A percentile compares a stretch with the other conserved stretches of the same genome.
phyloP scores from a whole-genome alignment of 1,140 invertebrate genomes.

The Drosophila pectinifera region DNA sequence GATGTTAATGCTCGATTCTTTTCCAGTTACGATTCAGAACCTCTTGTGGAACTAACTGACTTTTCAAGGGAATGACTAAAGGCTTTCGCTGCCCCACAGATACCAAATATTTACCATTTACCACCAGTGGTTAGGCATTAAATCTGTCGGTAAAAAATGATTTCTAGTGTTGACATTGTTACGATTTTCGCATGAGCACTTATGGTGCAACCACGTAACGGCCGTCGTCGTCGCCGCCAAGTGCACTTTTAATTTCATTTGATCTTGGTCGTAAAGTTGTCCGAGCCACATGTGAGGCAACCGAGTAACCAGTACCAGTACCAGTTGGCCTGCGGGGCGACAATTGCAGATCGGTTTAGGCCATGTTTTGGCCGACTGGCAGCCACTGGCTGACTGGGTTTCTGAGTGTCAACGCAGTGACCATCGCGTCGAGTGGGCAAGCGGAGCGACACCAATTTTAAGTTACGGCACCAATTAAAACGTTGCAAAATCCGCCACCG shows the following conservation, averaged over 20 bases:
- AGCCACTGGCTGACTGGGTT: slow-evolving; percentile 18
- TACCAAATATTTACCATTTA: not conserved
- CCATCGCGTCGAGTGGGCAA: slow-evolving; percentile 40
- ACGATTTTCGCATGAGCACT: slow-evolving; percentile 4
- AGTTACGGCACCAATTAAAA: slow-evolving; percentile 33
- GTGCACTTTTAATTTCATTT: slow-evolving; percentile 72
- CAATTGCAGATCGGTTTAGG: slow-evolving; percentile 39
- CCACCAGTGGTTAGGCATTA: not conserved
- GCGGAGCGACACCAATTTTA: slow-evolving; percentile 32
- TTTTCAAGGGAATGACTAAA: slow-evolving; percentile 7
- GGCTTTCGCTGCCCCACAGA: not conserved
- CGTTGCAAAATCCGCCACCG: slow-evolving; percentile 23
- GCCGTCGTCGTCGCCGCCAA: slow-evolving; percentile 39
- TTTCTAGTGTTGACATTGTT: slow-evolving; percentile 26
- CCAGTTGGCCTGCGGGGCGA: slow-evolving; percentile 38
- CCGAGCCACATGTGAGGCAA: slow-evolving; percentile 28
- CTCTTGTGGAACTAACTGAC: not conserved
- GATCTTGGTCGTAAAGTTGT: slow-evolving; percentile 65
- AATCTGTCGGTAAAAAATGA: slow-evolving; percentile 18
- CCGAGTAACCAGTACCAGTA: slow-evolving; percentile 18
- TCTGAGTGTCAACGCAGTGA: slow-evolving; percentile 46
- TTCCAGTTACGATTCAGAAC: not conserved
- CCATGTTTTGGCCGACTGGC: slow-evolving; percentile 25
- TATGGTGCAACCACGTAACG: slow-evolving; percentile 17
- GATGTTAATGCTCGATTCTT: not conserved